Conservation (phyloP, 2,797 vertebrate genomes). For the Galaxias olidus region DNA sequence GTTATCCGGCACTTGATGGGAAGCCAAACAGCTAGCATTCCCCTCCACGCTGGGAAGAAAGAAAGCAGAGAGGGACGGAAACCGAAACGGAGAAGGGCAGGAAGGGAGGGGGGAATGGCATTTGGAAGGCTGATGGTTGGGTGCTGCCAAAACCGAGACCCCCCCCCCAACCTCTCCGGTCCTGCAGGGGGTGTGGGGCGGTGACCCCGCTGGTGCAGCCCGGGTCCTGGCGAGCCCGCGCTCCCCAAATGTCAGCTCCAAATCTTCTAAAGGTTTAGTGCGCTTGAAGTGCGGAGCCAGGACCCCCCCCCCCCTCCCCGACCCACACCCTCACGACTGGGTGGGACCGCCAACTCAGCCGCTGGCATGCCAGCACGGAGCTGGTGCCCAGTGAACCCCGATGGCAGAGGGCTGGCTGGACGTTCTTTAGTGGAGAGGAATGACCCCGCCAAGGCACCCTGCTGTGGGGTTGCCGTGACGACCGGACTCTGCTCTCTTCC, state of each 20-base stretch:
- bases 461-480: not conserved
- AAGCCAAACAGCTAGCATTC: too few relatives aligned
- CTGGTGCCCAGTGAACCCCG: not conserved
- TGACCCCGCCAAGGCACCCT: not conserved
- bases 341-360: not conserved
- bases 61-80: not conserved
- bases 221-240: conserved; percentile 28
- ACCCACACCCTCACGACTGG: not conserved
- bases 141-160: conserved; percentile 12
- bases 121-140: conserved; percentile 14
- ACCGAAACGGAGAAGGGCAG: conserved; percentile 5
- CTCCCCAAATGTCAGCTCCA: conserved; percentile 43
- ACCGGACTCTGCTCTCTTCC: not conserved
- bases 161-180: too few relatives aligned
- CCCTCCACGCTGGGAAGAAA: not conserved
- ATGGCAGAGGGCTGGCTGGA: conserved; percentile 1
- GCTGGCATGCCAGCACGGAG: conserved; percentile 2
- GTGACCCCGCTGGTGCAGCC: conserved; percentile 21
- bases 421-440: not conserved
- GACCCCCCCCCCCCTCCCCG: conserved; percentile 16
- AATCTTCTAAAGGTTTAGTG: conserved; percentile 37
- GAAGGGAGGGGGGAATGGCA: conserved; percentile 8
- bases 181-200: conserved; percentile 6
- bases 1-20: too few relatives aligned
- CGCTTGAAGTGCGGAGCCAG: conserved; percentile 24